Evolutionary conservation across 2,797 vertebrate genomes (phyloP), one percentile per base, ranked within the genome.

Genomic region (Sebastes glaucus): DNA sequence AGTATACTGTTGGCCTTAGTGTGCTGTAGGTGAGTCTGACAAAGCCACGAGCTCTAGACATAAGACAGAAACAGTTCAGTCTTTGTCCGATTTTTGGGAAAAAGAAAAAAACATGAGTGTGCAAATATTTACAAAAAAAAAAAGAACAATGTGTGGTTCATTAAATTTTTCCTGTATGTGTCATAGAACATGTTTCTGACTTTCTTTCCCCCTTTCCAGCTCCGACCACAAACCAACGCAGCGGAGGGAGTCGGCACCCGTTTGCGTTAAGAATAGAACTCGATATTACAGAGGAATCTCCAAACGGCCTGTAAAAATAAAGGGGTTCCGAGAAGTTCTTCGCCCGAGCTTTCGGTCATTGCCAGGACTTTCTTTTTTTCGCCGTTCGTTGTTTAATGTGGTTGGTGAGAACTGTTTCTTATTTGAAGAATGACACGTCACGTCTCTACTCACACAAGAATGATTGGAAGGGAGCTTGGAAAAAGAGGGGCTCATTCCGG

Each of bases 251-350:
- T 59, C 65, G 11, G 75, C 88, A 90, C 80, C 82, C 60, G 74
- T 87, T 89, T 74, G 83, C 60, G 87, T 93, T 95, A 94, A 93
- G 93, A 95, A 95, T 94, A 95, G 94, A 94, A 94, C 87, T 91
- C 75, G 90, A 92, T 94, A 92, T 92, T 87, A 90, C 66, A 83
- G 82, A 93, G 91, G 91, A 95, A 95, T 95, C 93, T 94, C 93
- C 92, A 77, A 92, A 90, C 69, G 81, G 92, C 90, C 92, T 94
- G 90, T 95, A 92, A 95, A 95, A 96, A 93, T 80, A 93, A 90
- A 93, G 90, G 86, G 89, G 92, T 96, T 96, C 94, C 91, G 93
- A 95, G 95, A 96, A 96, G 83, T 86, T 90, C 85, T 79, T 84
- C 59, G 64, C 84, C 82, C 27, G 1, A 77, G 90, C 85, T 71